Base-by-base conservation (phyloP, 2,797 vertebrate species). In the Oreochromis grahami region DNA sequence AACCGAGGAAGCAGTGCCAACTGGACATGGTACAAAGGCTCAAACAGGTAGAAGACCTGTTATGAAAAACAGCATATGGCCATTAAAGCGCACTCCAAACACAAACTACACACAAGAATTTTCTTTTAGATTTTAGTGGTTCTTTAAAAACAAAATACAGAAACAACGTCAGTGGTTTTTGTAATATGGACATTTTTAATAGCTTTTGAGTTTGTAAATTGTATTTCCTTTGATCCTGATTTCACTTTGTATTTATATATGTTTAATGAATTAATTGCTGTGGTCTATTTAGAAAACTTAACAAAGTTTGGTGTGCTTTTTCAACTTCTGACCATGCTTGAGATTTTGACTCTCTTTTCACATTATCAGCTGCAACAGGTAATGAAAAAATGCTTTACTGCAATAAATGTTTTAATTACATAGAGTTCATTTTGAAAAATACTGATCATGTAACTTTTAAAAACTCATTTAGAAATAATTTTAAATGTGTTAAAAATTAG, bases 1-100 rank as follows among this genome's bases (percentile, higher is more conserved):
- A 97, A 94, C 78, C 97, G 97, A 5, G 98, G 97, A 55, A 98
- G 97, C 85, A 98, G 94, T 2, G 97, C 96, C 82, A 96, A 95
- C 94, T 98, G 97, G 48, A 98, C 97, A 0, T 98, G 98, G 91
- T 98, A 99, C 65, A 99, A 97, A 4, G 98, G 98, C 91, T 99
- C 98, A 5, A 98, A 99, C 91, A 99, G 95, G 94, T 99, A 99
- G 94, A 99, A 99, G 84, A 98, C 96, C 92, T 93, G 81, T 29
- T 72, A 19, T 72, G 43, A 72, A 19, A 72, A 72, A 72, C 24
- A 45, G 15, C 41, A 72, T 32, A 72, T 48, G 24, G 2, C 3
- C 68, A 48, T 72, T 48, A 72, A 45, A 48, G 41, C 26, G 17
- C 68, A 32, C 24, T 29, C 6, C 68, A 74, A 19, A 50, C 68